A percentile compares a stretch with the other conserved stretches of the same genome.
Evolutionary conservation across 2,113 vertebrate genomes (phyloP).

Genomic region (Steatornis caripensis): DNA sequence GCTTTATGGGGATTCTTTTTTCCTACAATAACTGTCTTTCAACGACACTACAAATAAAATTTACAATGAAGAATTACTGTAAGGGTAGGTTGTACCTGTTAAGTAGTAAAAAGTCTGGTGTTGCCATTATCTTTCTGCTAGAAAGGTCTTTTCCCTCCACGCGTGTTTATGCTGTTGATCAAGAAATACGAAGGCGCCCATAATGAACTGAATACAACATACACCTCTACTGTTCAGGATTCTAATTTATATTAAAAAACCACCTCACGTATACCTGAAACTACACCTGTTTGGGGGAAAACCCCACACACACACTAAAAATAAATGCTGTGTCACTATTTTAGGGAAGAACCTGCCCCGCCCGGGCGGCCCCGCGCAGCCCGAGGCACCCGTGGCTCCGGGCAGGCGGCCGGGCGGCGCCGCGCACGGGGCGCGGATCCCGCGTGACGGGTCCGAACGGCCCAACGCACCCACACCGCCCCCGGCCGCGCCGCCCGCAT

Average conservation of each 20-base stretch:
- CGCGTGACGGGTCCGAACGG: too few species aligned
- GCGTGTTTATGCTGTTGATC: neutral
- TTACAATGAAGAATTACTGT: neutral
- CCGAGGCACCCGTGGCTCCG: too few species aligned
- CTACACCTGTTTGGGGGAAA: too few species aligned
- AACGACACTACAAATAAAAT: neutral
- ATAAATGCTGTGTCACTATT: neutral
- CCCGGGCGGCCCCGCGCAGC: too few species aligned
- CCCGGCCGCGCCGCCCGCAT: rapidly evolving
- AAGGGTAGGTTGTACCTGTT: neutral
- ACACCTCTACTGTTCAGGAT: neutral
- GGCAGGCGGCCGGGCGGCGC: too few species aligned
- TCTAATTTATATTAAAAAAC: neutral
- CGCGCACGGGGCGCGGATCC: too few species aligned
- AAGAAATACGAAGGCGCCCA: neutral
- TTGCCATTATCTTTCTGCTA: neutral
- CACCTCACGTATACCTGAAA: too few species aligned
- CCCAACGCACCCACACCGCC: too few species aligned
- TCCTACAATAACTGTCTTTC: neutral
- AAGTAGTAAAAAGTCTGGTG: neutral
- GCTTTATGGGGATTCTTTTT: neutral
- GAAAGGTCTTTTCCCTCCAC: neutral
- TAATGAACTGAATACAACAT: neutral
- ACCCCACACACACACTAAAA: too few species aligned
- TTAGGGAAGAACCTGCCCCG: too few species aligned